phyloP scores from a whole-genome alignment of 2,113 vertebrate species.

The Crotophaga sulcirostris region DNA sequence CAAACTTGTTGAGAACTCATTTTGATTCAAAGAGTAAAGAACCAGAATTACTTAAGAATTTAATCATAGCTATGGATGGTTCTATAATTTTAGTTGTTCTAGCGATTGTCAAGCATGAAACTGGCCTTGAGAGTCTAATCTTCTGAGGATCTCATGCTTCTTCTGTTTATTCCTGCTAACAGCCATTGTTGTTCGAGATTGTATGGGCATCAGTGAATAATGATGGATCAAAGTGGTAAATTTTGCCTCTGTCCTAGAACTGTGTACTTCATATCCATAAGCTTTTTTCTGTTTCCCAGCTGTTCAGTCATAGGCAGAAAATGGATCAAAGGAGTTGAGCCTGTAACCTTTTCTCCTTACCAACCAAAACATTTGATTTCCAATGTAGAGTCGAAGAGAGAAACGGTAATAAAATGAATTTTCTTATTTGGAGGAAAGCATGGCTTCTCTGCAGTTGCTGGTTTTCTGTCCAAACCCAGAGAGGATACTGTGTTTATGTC shows the following conservation, averaged over 20 bases:
- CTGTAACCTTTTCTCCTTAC: background rate
- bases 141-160: background rate
- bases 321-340: background rate
- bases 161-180: background rate
- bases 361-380: background rate
- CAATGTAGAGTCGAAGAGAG: background rate
- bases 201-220: background rate
- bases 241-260: background rate
- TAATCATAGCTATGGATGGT: background rate
- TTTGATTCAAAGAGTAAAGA: background rate
- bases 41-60: background rate
- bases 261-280: background rate
- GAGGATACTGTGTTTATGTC: background rate
- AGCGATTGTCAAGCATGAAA: background rate
- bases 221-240: background rate
- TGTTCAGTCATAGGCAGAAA: background rate
- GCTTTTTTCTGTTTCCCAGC: background rate
- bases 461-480: background rate
- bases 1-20: background rate
- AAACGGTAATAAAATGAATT: background rate
- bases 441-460: background rate
- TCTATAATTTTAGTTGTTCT: background rate
- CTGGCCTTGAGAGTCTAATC: background rate
- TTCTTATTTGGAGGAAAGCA: background rate
- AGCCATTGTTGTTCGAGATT: background rate